Evolutionary conservation across 2,888 invertebrate species (phyloP), one percentile per base, ranked within the genome.

Genomic region (Watsonalla binaria): DNA sequence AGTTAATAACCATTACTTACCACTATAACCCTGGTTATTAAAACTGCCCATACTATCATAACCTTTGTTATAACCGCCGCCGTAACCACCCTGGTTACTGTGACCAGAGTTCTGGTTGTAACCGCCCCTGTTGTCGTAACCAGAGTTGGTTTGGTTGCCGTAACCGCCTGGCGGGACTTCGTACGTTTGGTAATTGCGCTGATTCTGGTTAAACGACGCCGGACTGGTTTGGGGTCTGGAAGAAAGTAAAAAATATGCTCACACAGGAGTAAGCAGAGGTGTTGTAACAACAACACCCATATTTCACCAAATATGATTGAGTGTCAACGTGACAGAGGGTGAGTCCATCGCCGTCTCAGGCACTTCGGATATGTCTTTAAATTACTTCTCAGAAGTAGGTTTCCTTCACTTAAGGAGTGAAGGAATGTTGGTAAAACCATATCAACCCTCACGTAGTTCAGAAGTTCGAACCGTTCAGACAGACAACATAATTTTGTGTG

Each of bases 121-220:
- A 24, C 60, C 56, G 7, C 65, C 60, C 0, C 63, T 66, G 34
- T 75, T 72, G 50, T 61, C 68, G 59, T 80, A 82, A n/a, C 86
- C 85, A 37, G 37, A 37, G 37, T 37, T 37, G 8, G 11, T 11
- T 11, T 63, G 66, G 34, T 74, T 72, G 50, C 60, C 68, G 59
- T 80, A 82, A n/a, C 86, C 85, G 0, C 88, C 87, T 0, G 81
- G 80, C 0, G 85, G 84, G 0, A 86, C 84, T 47, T 86, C 84
- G 58, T 76, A 84, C 0, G 85, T 84, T 71, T 86, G 85, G 60
- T 83, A 86, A 62, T 77, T 80, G 0, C 80, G 72, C 11, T 64
- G 63, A 48, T 74, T 74, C 6, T 76, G 79, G 46, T 72, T 76
- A 57, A 58, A 67, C 2, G 50, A 45, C 0, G 70, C 75, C 2